Conservation (phyloP, 2,113 vertebrate genomes). For the Zapus hudsonius region DNA sequence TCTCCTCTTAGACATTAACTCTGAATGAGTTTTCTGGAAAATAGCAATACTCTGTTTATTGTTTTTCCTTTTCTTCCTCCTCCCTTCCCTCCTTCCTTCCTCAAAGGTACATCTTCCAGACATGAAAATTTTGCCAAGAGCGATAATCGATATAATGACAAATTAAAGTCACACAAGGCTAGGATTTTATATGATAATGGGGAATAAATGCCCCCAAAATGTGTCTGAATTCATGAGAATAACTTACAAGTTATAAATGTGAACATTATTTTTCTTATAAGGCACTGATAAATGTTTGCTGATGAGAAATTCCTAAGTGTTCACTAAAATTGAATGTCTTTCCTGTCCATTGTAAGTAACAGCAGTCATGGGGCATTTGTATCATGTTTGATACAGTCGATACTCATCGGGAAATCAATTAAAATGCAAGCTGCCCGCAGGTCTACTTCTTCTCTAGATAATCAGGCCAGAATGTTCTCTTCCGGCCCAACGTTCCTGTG, state of each 20-base stretch:
- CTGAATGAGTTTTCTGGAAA: constrained; percentile 23
- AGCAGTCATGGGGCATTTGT: constrained; percentile 63
- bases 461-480: neutral
- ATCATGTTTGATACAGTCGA: constrained; percentile 67
- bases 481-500: neutral
- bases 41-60: neutral
- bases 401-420: constrained; percentile 71
- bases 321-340: constrained; percentile 67
- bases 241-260: constrained; percentile 40
- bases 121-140: constrained; percentile 28
- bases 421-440: constrained; percentile 69
- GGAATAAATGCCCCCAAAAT: constrained; percentile 31
- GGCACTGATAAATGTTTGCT: constrained; percentile 53
- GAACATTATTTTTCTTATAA: constrained; percentile 63
- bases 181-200: constrained; percentile 46
- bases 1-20: constrained; percentile 5
- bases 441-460: neutral
- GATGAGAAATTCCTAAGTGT: constrained; percentile 56
- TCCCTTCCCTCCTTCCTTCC: neutral
- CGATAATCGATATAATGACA: neutral
- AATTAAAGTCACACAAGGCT: neutral
- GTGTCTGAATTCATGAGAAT: constrained; percentile 37
- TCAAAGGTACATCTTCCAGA: neutral
- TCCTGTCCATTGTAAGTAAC: constrained; percentile 66
- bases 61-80: neutral